These are phyloP conservation scores for Esperia sulphurella DNA, from an alignment of 2,888 invertebrate genomes.

Conservation along the genomic window DNA sequence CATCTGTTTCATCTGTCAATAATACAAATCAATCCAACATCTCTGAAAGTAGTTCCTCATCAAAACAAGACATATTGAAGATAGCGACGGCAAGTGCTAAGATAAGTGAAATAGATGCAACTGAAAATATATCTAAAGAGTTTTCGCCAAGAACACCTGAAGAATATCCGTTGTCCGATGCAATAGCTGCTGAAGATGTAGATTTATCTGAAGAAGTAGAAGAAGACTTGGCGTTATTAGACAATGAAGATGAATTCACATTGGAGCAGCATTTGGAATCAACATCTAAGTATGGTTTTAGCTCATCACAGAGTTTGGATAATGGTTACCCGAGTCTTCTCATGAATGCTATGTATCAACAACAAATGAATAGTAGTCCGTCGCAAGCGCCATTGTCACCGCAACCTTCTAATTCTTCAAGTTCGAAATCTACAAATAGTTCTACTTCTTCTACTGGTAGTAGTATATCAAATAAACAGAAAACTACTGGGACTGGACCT, in stretches of 20 bases:
- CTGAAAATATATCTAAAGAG: constrained; percentile 54
- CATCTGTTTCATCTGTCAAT: constrained; percentile 81
- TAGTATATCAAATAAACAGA: constrained; percentile 69
- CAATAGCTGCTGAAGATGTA: constrained; percentile 80
- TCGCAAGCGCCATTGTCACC: constrained; percentile 68
- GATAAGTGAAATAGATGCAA: constrained; percentile 65
- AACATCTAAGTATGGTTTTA: constrained; percentile 63
- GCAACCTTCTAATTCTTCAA: constrained; percentile 62
- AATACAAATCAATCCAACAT: constrained; percentile 49
- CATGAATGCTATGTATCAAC: constrained; percentile 83
- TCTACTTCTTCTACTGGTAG: constrained; percentile 66
- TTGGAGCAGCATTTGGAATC: constrained; percentile 77
- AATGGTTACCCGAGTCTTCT: constrained; percentile 85
- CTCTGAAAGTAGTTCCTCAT: constrained; percentile 56
- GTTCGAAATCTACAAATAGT: constrained; percentile 64
- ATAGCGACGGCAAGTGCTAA: constrained; percentile 79
- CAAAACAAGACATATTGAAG: constrained; percentile 84
- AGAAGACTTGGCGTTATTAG: constrained; percentile 86
- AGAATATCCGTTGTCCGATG: constrained; percentile 70
- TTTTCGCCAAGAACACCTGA: constrained; percentile 72
- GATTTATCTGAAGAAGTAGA: constrained; percentile 86
- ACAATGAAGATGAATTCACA: constrained; percentile 86
- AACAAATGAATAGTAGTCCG: constrained; percentile 72
- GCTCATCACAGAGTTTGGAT: constrained; percentile 80
- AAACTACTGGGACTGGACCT: constrained; percentile 80